Evolutionary conservation across 2,888 invertebrate genomes (phyloP), one percentile per base, ranked within the genome.

Genomic region (Bellardia bayeri): DNA sequence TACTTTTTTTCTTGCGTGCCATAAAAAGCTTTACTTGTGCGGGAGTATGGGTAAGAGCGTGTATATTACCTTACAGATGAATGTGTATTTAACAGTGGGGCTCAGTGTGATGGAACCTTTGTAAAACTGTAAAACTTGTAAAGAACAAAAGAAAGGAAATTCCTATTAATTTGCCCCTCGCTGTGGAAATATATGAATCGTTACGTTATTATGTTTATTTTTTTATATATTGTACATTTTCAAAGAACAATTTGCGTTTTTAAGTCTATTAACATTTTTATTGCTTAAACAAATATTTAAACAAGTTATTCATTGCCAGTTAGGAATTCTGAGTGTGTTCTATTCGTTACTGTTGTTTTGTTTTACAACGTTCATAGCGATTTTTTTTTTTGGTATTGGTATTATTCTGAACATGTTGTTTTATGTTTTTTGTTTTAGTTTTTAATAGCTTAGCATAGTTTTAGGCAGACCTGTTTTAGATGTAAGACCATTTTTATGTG

Each of bases 181-280:
- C 69, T 71, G 54, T 71, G 51, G 14, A 3, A n/a, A 37, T 30
- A 40, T 40, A 75, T 40, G 9, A 63, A 42, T 66, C 23, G n/a
- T 69, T 68, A 42, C n/a, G n/a, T 54, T 58, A 37, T 58, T 49
- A 30, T 54, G 49, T 51, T 58, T 37, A 6, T 71, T 61, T 69
- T 37, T 61, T 68, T 64, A 13, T 51, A 14, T 66, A n/a, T 49
- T 23, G 30, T 54, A 40, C 74, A 33, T 54, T 75, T 75, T 11
- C 45, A 40, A 66, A 64, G 58, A 72, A 40, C 16, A 76, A 81
- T 56, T 86, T 82, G 68, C 72, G 80, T 80, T 83, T 76, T 78
- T 74, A 63, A 89, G 88, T 90, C 91, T 90, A 90, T 91, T 91
- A 91, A 90, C 90, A 90, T 90, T 91, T 90, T 91, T 90, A 91